These are phyloP conservation scores for Troilus luridus DNA, from an alignment of 2,888 invertebrate genomes.

Conservation along the genomic window DNA sequence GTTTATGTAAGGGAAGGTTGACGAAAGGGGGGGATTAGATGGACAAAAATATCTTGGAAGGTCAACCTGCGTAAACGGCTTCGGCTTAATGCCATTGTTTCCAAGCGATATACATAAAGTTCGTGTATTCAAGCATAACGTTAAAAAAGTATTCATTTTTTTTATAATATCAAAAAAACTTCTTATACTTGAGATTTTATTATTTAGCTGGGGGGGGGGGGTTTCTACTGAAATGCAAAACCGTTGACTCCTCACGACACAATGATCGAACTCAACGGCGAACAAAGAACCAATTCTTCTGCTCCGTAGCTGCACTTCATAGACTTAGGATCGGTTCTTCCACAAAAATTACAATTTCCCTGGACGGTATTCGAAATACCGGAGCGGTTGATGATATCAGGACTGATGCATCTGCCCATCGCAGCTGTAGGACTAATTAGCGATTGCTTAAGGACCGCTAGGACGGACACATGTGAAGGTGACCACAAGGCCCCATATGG, in stretches of 20 bases:
- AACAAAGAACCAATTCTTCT: background rate
- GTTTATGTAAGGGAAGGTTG: too few relatives aligned
- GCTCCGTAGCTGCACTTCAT: background rate
- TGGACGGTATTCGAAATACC: background rate
- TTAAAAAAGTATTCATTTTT: too few relatives aligned
- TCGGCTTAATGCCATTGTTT: too few relatives aligned
- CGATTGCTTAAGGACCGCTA: background rate
- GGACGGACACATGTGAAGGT: background rate
- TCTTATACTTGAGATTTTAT: too few relatives aligned
- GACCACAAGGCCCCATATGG: background rate
- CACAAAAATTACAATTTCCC: background rate
- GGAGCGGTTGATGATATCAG: background rate
- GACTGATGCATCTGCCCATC: background rate
- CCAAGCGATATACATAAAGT: too few relatives aligned
- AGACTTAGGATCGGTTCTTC: background rate
- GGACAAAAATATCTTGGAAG: too few relatives aligned
- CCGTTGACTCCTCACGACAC: background rate
- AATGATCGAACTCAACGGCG: background rate
- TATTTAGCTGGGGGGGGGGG: background rate
- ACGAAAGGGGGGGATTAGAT: too few relatives aligned
- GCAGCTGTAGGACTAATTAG: slow-evolving; percentile 2
- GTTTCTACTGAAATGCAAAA: background rate
- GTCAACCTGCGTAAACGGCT: too few relatives aligned
- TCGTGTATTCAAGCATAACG: too few relatives aligned
- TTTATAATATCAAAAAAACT: too few relatives aligned